phyloP scores from a whole-genome alignment of 2,113 vertebrate species.

The Channa maculata region DNA sequence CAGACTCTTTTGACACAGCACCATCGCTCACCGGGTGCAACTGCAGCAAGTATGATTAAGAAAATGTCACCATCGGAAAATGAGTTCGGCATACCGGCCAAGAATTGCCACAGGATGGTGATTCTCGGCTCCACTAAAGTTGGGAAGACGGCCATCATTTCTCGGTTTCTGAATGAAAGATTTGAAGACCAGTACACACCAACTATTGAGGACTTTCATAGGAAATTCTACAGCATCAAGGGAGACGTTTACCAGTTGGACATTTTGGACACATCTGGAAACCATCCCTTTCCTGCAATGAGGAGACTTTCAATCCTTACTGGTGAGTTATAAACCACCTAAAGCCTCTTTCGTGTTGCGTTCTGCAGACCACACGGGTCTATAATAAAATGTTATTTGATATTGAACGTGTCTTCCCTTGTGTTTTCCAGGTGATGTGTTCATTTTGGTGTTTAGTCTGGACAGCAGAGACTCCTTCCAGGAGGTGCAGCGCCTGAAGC shows the following conservation, averaged over 20 bases:
- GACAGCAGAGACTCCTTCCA: conserved; percentile 96
- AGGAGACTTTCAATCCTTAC: conserved; percentile 97
- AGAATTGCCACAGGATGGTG: conserved; percentile 98
- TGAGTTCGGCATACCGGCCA: conserved; percentile 92
- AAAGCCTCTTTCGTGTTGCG: too few relatives aligned
- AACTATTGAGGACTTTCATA: conserved; percentile 98
- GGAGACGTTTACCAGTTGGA: conserved; percentile 96
- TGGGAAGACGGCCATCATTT: conserved; percentile 97
- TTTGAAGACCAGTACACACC: conserved; percentile 97
- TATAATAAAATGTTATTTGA: neutral
- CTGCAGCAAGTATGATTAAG: conserved; percentile 91
- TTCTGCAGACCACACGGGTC: neutral
- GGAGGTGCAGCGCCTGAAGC: conserved; percentile 94
- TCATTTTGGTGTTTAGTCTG: conserved; percentile 96
- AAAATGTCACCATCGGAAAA: conserved; percentile 91
- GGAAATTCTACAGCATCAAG: conserved; percentile 97
- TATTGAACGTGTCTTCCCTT: conserved; percentile 27
- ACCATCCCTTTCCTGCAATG: conserved; percentile 97
- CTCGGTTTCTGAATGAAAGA: conserved; percentile 93
- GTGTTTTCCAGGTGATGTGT: conserved; percentile 90
- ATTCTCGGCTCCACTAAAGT: conserved; percentile 98
- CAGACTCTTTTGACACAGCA: neutral
- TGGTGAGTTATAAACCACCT: conserved; percentile 81
- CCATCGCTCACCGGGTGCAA: conserved; percentile 12
- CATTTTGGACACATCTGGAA: conserved; percentile 97